Base-by-base conservation (phyloP, 37 sponge, comb jelly and placozoan species). In the Petrosia ficiformis region DNA sequence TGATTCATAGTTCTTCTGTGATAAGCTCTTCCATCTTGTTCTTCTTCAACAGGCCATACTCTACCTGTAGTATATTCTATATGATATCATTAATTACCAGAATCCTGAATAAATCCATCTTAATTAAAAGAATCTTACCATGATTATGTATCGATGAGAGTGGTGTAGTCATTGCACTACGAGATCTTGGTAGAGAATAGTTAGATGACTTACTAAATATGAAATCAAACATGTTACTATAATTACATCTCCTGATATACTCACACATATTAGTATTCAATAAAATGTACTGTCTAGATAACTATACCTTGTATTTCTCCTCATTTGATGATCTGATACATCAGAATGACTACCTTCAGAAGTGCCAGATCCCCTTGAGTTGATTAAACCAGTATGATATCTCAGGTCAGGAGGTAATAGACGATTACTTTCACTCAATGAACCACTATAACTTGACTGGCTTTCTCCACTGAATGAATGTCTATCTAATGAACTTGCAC, bases 391-490 rank as follows among this genome's bases (percentile, higher is more conserved):
- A 16, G 14, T 16, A 10, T 48, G 54, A 48, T 48, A 48, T 10
- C 54, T 16, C 14, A 16, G 16, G 10, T 48, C 54, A 48, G 54
- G 10, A 48, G 14, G 10, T n/a, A n/a, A n/a, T n/a, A n/a, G n/a
- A 6, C 28, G 22, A 61, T 61, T 26, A 29, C 25, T n/a, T 11
- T 61, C 63, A 61, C 28, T 5, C 6, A 22, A 61, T 5, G 63
- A 61, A 61, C 63, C 63, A 29, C 25, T 61, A n/a, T 26, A 61
- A 61, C 63, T 61, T 5, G 63, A 61, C 26, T 61, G 63, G 5
- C 54, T 48, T 8, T 14, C 54, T 26, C 26, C 28, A 26, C 28
- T n/a, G 28, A 26, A 61, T 29, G 63, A 61, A 29, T 61, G 22
- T 61, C 63, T 61, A 61, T 61, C 63, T 8, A 48, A 14, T 19